Evolutionary conservation across 2,797 vertebrate species (phyloP), one percentile per base, ranked within the genome.

Genomic region (Takifugu rubripes): DNA sequence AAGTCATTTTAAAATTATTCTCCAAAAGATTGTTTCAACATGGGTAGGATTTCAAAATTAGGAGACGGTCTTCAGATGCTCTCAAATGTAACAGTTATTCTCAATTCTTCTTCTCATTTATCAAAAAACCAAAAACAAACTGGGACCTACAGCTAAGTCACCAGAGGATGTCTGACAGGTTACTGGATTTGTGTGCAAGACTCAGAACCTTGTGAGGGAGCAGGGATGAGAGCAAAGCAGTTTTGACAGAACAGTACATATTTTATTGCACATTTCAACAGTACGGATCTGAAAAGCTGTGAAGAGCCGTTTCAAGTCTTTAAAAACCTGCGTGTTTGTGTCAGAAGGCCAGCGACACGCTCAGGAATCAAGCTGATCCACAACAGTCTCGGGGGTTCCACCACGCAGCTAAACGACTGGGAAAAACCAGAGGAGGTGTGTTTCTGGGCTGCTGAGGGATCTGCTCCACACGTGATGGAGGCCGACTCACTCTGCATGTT

Each of bases 191-290:
- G 36, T 14, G 36, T 14, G 1, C 9, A 2, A 33, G 31, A 33
- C 14, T 40, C 36, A 40, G 36, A 5, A 40, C 36, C 36, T 40
- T 54, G 27, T 29, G 25, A 5, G 55, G 25, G 59, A 53, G 15
- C 45, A 51, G 7, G 42, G 48, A n/a, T 51, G 12, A 40, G 36
- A 40, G 12, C 49, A 25, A 29, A 69, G 74, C 70, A 74, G 70
- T 62, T 51, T 49, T 12, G 15, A 52, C 61, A 56, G 1, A 72
- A 73, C 65, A 71, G 16, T 44, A 44, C 43, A 1, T 42, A 1
- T 27, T 40, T 61, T 64, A 74, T 73, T 70, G 62, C 81, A 84
- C 67, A 64, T 70, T 74, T 70, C 58, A 21, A 70, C 65, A 72
- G 52, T 31, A 42, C 51, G 49, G 33, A 33, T n/a, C 47, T 17